phyloP scores from a whole-genome alignment of 2,888 invertebrate species.

The Cistogaster globosa region DNA sequence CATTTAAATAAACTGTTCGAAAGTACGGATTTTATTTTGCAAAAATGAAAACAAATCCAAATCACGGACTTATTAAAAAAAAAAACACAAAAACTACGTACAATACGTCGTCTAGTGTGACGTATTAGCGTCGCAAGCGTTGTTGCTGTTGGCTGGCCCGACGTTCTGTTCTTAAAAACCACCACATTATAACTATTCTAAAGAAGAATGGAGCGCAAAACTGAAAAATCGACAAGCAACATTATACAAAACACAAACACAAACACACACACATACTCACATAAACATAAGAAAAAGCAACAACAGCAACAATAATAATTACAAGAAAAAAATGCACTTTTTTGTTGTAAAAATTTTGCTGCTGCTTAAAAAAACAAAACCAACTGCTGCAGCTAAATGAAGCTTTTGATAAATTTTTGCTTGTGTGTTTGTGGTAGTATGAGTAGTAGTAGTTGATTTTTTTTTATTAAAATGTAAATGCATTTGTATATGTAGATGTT shows the following conservation, averaged over 20 bases:
- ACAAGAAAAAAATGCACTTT: slow-evolving; percentile 62
- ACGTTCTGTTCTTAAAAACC: slow-evolving; percentile 71
- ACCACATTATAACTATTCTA: slow-evolving; percentile 66
- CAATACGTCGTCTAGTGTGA: slow-evolving; percentile 70
- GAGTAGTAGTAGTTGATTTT: slow-evolving; percentile 12
- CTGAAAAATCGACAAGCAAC: slow-evolving; percentile 62
- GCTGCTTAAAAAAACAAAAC: slow-evolving; percentile 43
- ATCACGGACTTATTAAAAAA: slow-evolving; percentile 32
- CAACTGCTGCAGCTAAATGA: slow-evolving; percentile 61
- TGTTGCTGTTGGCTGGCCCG: slow-evolving; percentile 62
- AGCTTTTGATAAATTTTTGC: slow-evolving; percentile 49
- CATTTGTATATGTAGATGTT: slow-evolving; percentile 24
- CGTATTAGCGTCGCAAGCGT: slow-evolving; percentile 66
- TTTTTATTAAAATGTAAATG: slow-evolving; percentile 24
- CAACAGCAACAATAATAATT: not conserved
- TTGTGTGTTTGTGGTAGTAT: slow-evolving; percentile 27
- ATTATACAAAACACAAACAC: slow-evolving; percentile 43
- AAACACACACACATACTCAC: slow-evolving; percentile 29
- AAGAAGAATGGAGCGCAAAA: slow-evolving; percentile 68
- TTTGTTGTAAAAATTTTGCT: slow-evolving; percentile 51
- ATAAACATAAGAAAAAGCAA: slow-evolving; percentile 37
- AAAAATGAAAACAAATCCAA: slow-evolving; percentile 31
- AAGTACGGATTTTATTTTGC: slow-evolving; percentile 21
- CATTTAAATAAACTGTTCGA: slow-evolving; percentile 11
- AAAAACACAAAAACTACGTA: slow-evolving; percentile 72